A percentile compares a stretch with the other conserved stretches of the same genome.
phyloP scores from a whole-genome alignment of 2,113 vertebrate genomes.

The Sisor rabdophorus region DNA sequence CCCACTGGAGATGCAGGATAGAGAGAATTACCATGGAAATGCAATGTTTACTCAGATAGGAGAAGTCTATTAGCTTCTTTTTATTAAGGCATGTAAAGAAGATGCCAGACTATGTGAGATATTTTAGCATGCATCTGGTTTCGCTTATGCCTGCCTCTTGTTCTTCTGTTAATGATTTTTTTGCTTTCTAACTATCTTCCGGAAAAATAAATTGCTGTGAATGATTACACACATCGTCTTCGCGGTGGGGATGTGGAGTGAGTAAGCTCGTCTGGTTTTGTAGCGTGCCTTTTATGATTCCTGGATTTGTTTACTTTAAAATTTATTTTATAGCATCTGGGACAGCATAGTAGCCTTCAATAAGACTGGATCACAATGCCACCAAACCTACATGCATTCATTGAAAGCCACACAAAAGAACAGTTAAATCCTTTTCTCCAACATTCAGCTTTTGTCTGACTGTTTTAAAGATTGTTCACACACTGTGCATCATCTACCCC shows the following conservation, averaged over 20 bases:
- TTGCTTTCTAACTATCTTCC: constrained; percentile 52
- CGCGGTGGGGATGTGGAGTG: constrained; percentile 44
- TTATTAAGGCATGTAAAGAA: constrained; percentile 59
- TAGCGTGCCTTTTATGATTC: constrained; percentile 53
- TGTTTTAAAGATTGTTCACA: background rate
- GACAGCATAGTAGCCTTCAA: constrained; percentile 45
- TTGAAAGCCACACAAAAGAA: background rate
- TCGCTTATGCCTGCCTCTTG: constrained; percentile 54
- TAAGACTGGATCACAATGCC: constrained; percentile 47
- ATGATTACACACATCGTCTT: constrained; percentile 58
- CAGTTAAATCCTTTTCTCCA: constrained; percentile 53
- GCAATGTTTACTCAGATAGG: constrained; percentile 70
- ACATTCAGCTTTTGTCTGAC: background rate
- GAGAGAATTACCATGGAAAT: constrained; percentile 71
- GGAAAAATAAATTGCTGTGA: constrained; percentile 66
- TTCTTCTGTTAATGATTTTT: constrained; percentile 34
- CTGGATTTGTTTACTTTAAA: constrained; percentile 56
- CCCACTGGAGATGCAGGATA: constrained; percentile 57
- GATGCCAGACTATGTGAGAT: constrained; percentile 52
- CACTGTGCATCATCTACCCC: background rate
- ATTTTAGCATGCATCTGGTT: constrained; percentile 37
- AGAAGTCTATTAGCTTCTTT: constrained; percentile 69
- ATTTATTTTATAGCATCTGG: constrained; percentile 62
- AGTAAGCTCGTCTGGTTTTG: constrained; percentile 47
- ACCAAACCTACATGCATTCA: background rate